Percentiles rank a stretch among this genome's conserved stretches.
Evolutionary conservation across 1,140 invertebrate genomes (phyloP).

Genomic region (Ostrea edulis): DNA sequence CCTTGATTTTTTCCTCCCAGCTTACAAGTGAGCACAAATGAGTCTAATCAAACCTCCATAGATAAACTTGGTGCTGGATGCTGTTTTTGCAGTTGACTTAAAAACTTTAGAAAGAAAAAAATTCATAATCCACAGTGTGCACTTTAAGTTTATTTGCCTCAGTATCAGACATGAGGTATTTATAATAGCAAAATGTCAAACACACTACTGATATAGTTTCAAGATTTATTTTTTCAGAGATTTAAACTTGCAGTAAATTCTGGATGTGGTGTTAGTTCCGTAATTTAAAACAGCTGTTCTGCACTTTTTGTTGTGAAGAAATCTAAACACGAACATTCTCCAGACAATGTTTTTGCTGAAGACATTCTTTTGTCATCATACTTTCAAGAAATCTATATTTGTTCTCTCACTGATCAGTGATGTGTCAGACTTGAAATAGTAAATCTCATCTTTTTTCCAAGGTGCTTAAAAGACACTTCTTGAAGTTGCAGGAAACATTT

Average conservation of each 20-base stretch:
- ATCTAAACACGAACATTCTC: background rate
- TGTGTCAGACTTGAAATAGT: too few relatives aligned
- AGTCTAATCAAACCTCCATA: slow-evolving; percentile 13
- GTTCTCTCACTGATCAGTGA: too few relatives aligned
- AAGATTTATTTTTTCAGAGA: slow-evolving; percentile 22
- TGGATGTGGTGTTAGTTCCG: background rate
- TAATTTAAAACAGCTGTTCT: background rate
- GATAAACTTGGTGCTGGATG: slow-evolving; percentile 6
- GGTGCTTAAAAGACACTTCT: too few relatives aligned
- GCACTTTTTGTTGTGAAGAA: slow-evolving; percentile 13
- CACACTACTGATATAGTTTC: slow-evolving; percentile 22
- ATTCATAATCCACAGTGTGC: background rate
- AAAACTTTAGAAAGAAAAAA: background rate
- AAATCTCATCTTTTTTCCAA: too few relatives aligned
- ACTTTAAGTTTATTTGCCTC: slow-evolving; percentile 12
- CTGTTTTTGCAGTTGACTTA: slow-evolving; percentile 32
- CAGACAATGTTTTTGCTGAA: background rate
- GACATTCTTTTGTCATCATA: too few relatives aligned
- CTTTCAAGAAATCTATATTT: too few relatives aligned
- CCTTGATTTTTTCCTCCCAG: slow-evolving; percentile 11
- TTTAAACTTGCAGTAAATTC: background rate
- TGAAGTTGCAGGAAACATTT: too few relatives aligned
- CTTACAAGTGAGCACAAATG: slow-evolving; percentile 31
- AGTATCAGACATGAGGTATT: slow-evolving; percentile 14
- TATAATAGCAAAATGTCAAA: slow-evolving; percentile 10